Evolutionary conservation across 2,797 vertebrate genomes (phyloP).

Genomic region (Dendrocincla fuliginosa): DNA sequence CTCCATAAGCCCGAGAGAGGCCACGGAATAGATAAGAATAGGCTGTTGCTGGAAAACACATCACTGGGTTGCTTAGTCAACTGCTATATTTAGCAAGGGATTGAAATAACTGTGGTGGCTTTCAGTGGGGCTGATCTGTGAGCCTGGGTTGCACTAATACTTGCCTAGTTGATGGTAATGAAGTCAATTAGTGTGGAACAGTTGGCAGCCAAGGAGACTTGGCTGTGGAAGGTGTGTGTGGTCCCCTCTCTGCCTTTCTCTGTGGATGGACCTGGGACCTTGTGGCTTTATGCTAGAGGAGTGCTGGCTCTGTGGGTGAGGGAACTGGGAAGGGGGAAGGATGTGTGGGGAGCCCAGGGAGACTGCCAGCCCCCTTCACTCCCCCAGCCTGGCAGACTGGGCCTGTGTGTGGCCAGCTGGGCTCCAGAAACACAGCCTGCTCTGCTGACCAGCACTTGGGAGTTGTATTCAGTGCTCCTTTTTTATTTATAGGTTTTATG

Average conservation of each 20-base stretch:
- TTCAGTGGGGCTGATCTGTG: background rate
- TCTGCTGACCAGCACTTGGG: background rate
- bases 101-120: slow-evolving; percentile 7
- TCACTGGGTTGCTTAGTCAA: background rate
- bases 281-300: accelerated
- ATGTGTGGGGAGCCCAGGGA: accelerated
- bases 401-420: accelerated
- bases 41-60: slow-evolving; percentile 27
- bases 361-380: background rate
- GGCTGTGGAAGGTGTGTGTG: accelerated
- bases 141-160: background rate
- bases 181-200: background rate
- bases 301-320: background rate
- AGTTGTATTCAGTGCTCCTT: background rate
- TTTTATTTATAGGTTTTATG: background rate
- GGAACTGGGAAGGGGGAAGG: background rate
- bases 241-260: background rate
- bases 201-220: background rate
- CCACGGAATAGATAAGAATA: background rate
- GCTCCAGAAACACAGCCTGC: background rate
- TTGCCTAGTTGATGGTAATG: background rate
- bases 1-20: background rate
- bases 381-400: background rate
- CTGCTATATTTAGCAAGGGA: background rate
- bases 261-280: background rate